These are phyloP conservation scores for Petrocephalus zakoni DNA, from an alignment of 2,113 vertebrate genomes.

Conservation along the genomic window DNA sequence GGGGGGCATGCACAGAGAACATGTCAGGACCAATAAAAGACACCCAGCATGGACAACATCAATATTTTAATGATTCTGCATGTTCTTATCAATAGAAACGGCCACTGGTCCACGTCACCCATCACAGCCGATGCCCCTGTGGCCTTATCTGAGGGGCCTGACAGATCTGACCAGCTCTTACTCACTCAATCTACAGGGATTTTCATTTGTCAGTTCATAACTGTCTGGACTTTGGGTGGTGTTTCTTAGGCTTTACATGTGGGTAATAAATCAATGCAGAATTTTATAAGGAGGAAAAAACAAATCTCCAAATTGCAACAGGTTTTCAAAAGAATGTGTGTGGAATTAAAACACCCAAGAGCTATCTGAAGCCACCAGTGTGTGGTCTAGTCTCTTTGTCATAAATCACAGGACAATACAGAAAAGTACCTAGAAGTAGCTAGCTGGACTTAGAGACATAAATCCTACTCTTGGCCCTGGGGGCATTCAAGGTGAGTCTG, in stretches of 20 bases:
- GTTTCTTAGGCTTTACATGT: neutral
- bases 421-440: neutral
- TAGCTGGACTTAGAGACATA: neutral
- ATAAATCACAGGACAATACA: conserved; percentile 8
- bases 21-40: neutral
- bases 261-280: neutral
- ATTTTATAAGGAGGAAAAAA: neutral
- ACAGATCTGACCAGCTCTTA: neutral
- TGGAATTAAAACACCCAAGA: neutral
- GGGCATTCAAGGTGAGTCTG: conserved; percentile 12
- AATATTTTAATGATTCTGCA: neutral
- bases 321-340: neutral
- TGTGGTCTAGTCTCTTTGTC: neutral
- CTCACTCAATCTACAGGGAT: neutral
- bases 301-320: neutral
- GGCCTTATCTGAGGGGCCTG: neutral
- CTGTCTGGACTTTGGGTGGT: neutral
- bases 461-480: neutral
- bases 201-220: neutral
- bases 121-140: neutral
- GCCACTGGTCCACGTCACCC: neutral
- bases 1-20: neutral
- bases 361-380: neutral
- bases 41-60: neutral
- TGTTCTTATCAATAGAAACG: neutral